phyloP scores from a whole-genome alignment of 2,113 vertebrate species.

The Cochlearius cochlearius region DNA sequence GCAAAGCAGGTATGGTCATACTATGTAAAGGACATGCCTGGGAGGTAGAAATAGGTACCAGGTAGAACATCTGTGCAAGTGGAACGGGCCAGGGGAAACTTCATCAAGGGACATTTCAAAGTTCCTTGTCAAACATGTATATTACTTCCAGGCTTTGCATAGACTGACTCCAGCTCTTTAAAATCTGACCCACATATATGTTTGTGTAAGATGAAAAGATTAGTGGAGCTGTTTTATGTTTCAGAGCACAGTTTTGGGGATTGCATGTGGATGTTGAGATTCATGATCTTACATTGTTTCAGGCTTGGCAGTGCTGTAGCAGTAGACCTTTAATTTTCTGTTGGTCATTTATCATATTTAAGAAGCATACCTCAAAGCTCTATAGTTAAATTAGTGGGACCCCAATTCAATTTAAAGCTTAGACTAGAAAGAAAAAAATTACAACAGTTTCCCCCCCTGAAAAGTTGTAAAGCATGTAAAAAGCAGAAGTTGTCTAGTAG shows the following conservation, averaged over 20 bases:
- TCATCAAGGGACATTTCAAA: background rate
- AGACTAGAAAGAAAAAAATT: background rate
- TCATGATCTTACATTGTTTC: background rate
- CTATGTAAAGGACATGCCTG: accelerated
- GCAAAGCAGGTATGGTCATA: background rate
- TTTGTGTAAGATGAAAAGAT: background rate
- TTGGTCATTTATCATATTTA: background rate
- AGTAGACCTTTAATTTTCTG: background rate
- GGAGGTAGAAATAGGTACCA: background rate
- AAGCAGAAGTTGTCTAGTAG: background rate
- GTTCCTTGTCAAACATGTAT: background rate
- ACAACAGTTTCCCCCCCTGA: background rate
- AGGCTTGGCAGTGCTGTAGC: background rate
- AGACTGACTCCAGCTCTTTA: background rate
- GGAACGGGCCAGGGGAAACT: background rate
- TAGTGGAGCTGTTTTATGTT: background rate
- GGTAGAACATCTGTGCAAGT: background rate
- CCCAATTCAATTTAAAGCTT: background rate
- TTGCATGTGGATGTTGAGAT: background rate
- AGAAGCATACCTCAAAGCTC: background rate
- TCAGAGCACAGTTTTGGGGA: background rate
- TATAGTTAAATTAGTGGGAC: background rate
- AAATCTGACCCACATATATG: background rate
- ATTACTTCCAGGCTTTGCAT: background rate
- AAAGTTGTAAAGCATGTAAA: background rate